These are phyloP conservation scores for Scotopteryx bipunctaria DNA, from an alignment of 2,888 invertebrate genomes.

Conservation along the genomic window DNA sequence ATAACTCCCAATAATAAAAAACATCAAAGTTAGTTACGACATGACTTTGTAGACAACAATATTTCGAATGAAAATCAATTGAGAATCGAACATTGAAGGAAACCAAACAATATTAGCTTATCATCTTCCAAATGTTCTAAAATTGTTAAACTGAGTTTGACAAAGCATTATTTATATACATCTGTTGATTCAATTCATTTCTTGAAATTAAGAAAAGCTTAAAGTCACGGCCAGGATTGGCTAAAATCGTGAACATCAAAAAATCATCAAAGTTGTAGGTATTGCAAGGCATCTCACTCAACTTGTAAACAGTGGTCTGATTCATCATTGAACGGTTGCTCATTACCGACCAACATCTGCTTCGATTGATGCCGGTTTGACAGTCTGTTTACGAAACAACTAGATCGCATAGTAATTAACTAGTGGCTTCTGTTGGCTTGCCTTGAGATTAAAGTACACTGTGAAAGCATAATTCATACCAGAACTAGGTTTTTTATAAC, in stretches of 20 bases:
- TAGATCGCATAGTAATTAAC: conserved; percentile 26
- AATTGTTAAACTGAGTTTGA: not conserved
- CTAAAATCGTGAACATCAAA: conserved; percentile 20
- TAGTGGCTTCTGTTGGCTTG: conserved; percentile 11
- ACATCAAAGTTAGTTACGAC: not conserved
- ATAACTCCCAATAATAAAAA: not conserved
- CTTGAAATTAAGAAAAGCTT: not conserved
- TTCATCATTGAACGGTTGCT: conserved; percentile 25
- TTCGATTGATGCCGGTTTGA: conserved; percentile 62
- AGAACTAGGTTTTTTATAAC: not conserved
- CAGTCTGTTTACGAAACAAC: conserved; percentile 60
- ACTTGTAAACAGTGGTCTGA: conserved; percentile 30
- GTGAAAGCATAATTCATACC: conserved; percentile 7
- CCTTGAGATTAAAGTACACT: conserved; percentile 12
- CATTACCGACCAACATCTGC: conserved; percentile 34
- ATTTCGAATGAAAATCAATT: conserved; percentile 6
- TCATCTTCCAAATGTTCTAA: not conserved
- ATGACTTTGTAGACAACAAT: conserved; percentile 1
- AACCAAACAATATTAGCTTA: conserved; percentile 1
- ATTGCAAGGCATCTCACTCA: conserved; percentile 41
- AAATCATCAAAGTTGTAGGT: conserved; percentile 52
- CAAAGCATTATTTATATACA: too few relatives aligned
- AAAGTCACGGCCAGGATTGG: conserved; percentile 5
- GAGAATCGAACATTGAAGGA: not conserved
- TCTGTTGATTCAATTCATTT: too few relatives aligned